Conservation (phyloP, 2,888 invertebrate genomes). For the Caradrina clavipalpis region DNA sequence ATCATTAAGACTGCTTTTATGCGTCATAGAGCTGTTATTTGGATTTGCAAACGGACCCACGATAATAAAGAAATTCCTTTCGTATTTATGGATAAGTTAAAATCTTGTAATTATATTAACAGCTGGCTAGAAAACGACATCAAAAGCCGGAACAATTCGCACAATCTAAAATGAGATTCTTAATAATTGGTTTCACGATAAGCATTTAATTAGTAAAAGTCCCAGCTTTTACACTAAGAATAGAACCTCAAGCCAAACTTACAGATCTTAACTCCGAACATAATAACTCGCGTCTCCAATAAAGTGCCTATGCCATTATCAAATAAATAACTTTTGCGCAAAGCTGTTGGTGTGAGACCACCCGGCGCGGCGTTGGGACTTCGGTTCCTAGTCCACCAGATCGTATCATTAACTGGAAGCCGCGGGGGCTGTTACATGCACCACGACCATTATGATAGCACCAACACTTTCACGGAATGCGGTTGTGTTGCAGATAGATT, state of each 20-base stretch:
- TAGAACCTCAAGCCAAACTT: background rate
- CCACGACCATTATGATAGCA: slow-evolving; percentile 41
- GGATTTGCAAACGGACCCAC: background rate
- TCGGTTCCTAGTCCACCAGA: slow-evolving; percentile 33
- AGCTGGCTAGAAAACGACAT: no score
- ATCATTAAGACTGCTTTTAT: slow-evolving; percentile 1
- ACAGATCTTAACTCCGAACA: slow-evolving; percentile 13
- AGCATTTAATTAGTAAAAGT: background rate
- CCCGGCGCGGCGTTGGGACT: slow-evolving; percentile 46
- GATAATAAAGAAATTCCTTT: background rate
- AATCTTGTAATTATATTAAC: background rate
- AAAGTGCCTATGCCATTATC: slow-evolving; percentile 21
- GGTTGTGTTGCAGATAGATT: slow-evolving; percentile 45
- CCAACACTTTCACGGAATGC: slow-evolving; percentile 47
- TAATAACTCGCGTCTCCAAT: slow-evolving; percentile 30
- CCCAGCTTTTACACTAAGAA: background rate
- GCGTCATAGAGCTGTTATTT: background rate
- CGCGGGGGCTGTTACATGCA: slow-evolving; percentile 46
- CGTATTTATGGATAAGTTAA: background rate
- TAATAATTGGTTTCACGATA: no score
- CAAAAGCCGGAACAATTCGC: background rate
- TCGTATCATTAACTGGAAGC: slow-evolving; percentile 45
- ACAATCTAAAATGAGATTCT: no score
- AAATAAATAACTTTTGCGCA: slow-evolving; percentile 43
- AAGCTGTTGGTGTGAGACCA: slow-evolving; percentile 46